Percentiles rank a stretch among this genome's conserved stretches.
phyloP scores from a whole-genome alignment of 2,797 vertebrate genomes.

The Phoeniculus purpureus region DNA sequence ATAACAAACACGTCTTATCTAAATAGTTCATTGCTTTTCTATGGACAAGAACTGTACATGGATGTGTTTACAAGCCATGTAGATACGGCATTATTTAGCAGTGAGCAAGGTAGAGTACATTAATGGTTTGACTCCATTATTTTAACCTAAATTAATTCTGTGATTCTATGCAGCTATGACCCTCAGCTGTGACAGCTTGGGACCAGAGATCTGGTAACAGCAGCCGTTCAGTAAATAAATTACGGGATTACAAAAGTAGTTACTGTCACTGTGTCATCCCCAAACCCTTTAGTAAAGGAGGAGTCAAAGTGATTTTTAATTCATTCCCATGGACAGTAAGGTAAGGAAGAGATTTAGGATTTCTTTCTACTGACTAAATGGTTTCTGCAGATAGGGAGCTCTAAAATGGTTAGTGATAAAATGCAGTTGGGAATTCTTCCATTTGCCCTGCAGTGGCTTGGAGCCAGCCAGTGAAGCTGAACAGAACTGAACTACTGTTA shows the following conservation, averaged over 20 bases:
- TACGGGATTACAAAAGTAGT: neutral
- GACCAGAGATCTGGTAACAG: neutral
- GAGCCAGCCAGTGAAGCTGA: neutral
- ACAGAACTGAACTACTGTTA: neutral
- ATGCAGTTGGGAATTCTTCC: neutral
- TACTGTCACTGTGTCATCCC: neutral
- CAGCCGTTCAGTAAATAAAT: rapidly evolving
- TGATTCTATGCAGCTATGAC: neutral
- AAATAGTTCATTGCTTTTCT: neutral
- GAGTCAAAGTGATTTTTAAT: neutral
- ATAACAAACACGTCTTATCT: neutral
- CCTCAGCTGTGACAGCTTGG: neutral
- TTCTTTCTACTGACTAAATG: neutral
- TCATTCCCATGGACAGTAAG: neutral
- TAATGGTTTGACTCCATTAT: no score
- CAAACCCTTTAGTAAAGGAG: neutral
- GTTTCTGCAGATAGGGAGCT: neutral
- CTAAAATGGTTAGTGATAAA: neutral
- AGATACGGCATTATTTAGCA: no score
- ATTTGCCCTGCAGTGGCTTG: neutral
- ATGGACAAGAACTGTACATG: rapidly evolving
- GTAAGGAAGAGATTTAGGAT: neutral
- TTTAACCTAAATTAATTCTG: no score
- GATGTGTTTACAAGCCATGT: no score
- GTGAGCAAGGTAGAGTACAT: no score